Evolutionary conservation across 1,140 invertebrate species (phyloP).

Genomic region (Leptestheria dahalacensis): DNA sequence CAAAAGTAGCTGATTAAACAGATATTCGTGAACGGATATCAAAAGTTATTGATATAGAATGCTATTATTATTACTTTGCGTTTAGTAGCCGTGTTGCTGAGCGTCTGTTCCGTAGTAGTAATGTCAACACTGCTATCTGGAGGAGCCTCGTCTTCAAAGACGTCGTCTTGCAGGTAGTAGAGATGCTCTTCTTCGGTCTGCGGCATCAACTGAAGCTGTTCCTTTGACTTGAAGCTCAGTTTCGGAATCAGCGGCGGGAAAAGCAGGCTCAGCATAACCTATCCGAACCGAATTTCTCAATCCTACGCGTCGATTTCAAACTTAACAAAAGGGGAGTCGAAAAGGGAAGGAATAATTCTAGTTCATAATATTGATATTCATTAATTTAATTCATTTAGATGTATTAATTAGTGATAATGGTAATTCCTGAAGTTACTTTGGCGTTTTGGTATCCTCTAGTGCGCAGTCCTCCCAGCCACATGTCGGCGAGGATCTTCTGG

Average conservation of each 20-base stretch:
- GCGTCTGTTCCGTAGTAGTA: background rate
- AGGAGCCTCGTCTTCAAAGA: background rate
- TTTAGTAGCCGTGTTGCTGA: too few species aligned
- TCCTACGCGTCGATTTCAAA: constrained; percentile 12
- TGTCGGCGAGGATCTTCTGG: constrained; percentile 41
- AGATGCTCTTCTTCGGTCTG: constrained; percentile 88
- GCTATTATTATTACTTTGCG: too few species aligned
- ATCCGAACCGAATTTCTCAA: constrained; percentile 41
- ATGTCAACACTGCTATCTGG: too few species aligned
- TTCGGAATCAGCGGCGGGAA: constrained; percentile 73
- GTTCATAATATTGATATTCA: too few species aligned
- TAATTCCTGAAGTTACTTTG: constrained; percentile 31
- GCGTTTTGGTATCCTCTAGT: constrained; percentile 37
- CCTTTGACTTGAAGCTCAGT: constrained; percentile 88
- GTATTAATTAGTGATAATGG: too few species aligned
- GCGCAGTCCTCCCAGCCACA: constrained; percentile 44
- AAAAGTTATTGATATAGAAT: too few species aligned
- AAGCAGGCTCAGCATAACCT: constrained; percentile 80
- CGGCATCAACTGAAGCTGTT: constrained; percentile 90
- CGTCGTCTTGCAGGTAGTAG: constrained; percentile 23
- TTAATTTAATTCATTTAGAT: too few species aligned
- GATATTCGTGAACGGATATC: too few species aligned
- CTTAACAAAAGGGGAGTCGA: background rate
- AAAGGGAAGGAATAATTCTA: too few species aligned
- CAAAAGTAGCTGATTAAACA: too few species aligned